phyloP scores from a whole-genome alignment of 1,140 invertebrate species.

The Anastrepha obliqua region DNA sequence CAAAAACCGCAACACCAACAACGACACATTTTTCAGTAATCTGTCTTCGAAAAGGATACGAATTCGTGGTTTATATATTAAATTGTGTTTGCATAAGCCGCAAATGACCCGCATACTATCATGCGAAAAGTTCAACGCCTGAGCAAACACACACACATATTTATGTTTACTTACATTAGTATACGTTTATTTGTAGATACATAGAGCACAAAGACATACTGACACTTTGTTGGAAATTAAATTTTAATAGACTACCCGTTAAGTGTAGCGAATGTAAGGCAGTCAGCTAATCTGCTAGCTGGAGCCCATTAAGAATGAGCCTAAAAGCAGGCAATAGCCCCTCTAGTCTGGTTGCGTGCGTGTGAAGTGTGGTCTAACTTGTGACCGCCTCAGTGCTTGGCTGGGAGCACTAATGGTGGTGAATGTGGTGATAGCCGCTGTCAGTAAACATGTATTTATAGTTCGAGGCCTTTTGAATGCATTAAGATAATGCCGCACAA shows the following conservation, averaged over 20 bases:
- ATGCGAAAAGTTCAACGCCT: neutral
- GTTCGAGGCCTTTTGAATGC: neutral
- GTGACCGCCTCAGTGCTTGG: neutral
- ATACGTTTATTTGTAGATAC: too few relatives aligned
- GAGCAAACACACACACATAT: neutral
- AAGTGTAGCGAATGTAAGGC: neutral
- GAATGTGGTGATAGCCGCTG: neutral
- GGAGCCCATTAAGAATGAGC: neutral
- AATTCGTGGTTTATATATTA: neutral
- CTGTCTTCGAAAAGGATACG: neutral
- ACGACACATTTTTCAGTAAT: neutral
- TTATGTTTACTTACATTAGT: too few relatives aligned
- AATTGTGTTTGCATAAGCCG: neutral
- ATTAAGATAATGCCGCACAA: neutral
- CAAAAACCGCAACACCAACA: neutral
- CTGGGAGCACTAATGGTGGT: neutral
- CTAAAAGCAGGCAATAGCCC: constrained; percentile 1
- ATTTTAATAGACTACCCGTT: neutral
- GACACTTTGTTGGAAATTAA: neutral
- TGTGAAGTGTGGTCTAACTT: neutral
- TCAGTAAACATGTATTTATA: neutral
- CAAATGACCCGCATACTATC: constrained; percentile 16
- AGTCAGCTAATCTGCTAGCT: neutral
- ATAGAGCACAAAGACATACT: too few relatives aligned
- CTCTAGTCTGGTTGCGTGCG: neutral